A percentile compares a stretch with the other conserved stretches of the same genome.
Conservation (phyloP, 2,113 vertebrate genomes). For the Delphinus delphis region DNA sequence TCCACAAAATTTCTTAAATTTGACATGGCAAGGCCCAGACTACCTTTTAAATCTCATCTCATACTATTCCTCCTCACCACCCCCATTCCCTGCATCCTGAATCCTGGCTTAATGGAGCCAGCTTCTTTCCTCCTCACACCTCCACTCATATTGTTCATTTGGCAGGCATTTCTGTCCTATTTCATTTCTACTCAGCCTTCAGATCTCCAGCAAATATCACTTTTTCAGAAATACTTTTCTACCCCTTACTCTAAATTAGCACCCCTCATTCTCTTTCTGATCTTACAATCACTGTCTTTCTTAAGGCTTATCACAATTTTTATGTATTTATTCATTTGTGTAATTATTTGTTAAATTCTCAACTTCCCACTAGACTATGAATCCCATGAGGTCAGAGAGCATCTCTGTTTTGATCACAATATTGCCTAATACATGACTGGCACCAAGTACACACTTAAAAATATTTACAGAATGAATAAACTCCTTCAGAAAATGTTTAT, state of each 20-base stretch:
- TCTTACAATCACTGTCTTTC: background rate
- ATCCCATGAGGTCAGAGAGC: background rate
- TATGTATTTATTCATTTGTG: background rate
- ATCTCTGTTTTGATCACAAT: background rate
- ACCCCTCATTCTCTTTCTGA: background rate
- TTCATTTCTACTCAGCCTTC: background rate
- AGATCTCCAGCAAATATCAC: background rate
- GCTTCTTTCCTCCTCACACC: background rate
- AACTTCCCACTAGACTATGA: background rate
- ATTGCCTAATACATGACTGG: background rate
- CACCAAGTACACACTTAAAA: background rate
- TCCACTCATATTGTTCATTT: background rate
- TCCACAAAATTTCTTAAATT: background rate
- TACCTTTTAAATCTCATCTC: background rate
- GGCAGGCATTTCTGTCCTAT: background rate
- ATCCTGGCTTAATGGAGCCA: background rate
- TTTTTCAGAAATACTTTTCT: background rate
- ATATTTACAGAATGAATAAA: background rate
- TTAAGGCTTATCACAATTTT: background rate
- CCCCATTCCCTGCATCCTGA: background rate
- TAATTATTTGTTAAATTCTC: conserved; percentile 46
- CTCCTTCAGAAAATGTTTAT: conserved; percentile 11
- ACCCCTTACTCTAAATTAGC: background rate
- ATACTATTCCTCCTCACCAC: background rate
- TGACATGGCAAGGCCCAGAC: background rate